Evolutionary conservation across 2,888 invertebrate species (phyloP).

Genomic region (Melanchra persicariae): DNA sequence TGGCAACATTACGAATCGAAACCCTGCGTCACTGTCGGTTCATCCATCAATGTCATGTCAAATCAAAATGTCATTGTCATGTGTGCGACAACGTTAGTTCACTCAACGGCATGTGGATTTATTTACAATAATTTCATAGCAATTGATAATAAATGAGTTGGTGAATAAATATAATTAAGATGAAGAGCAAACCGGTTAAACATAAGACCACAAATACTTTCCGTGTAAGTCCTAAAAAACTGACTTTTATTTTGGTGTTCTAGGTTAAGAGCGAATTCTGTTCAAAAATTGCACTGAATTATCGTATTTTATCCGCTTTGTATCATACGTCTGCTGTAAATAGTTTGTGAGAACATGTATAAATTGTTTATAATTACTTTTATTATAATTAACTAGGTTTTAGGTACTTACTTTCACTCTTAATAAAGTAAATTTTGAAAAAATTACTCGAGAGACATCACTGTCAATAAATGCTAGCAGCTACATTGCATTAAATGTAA

Average conservation of each 20-base stretch:
- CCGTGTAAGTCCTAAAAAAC: conserved; percentile 90
- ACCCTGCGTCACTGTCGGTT: too few relatives aligned
- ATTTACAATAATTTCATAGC: conserved; percentile 59
- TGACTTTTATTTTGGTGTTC: conserved; percentile 22
- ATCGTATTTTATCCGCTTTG: background rate
- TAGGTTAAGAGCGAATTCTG: conserved; percentile 69
- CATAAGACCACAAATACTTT: conserved; percentile 95
- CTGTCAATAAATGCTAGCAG: background rate
- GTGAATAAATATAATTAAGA: conserved; percentile 75
- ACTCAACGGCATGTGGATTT: conserved; percentile 62
- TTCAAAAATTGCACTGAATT: background rate
- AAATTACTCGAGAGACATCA: background rate
- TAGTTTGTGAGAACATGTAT: background rate
- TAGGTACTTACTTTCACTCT: background rate
- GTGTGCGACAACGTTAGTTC: background rate
- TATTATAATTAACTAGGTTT: background rate
- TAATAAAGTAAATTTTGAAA: background rate
- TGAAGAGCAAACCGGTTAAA: conserved; percentile 93
- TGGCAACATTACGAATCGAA: too few relatives aligned
- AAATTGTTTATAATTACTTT: background rate
- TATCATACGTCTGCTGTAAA: background rate
- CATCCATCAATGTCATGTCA: too few relatives aligned
- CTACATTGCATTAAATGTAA: background rate
- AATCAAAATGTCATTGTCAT: background rate
- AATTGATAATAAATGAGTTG: conserved; percentile 29